These are phyloP conservation scores for Tenodera sinensis DNA, from an alignment of 2,888 invertebrate species.

Conservation along the genomic window DNA sequence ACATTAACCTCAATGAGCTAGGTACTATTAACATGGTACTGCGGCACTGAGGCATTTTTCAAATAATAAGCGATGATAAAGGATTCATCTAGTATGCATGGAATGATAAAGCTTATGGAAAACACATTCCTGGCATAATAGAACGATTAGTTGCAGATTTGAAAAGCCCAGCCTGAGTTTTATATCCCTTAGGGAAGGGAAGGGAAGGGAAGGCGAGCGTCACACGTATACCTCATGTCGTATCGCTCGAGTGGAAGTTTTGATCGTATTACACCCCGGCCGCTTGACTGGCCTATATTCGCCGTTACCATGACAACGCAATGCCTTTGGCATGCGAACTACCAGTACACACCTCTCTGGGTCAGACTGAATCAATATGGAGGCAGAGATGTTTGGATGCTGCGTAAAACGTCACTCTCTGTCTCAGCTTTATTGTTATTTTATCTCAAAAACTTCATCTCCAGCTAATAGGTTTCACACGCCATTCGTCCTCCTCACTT, in stretches of 20 bases:
- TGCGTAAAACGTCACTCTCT: not conserved
- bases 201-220: not conserved
- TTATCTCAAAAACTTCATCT: too few relatives aligned
- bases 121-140: too few relatives aligned
- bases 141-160: too few relatives aligned
- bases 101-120: too few relatives aligned
- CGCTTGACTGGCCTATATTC: not conserved
- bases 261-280: not conserved
- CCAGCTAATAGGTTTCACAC: too few relatives aligned
- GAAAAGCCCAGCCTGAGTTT: too few relatives aligned
- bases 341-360: not conserved
- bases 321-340: not conserved
- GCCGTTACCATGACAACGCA: not conserved
- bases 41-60: too few relatives aligned
- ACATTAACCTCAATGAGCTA: too few relatives aligned
- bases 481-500: too few relatives aligned
- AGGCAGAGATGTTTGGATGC: not conserved
- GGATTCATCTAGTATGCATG: too few relatives aligned
- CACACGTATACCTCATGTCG: not conserved
- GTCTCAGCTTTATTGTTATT: not conserved
- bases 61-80: too few relatives aligned
- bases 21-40: too few relatives aligned
- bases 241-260: not conserved
- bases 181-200: not conserved
- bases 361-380: not conserved